These are phyloP conservation scores for Vanessa atalanta DNA, from an alignment of 1,140 invertebrate genomes.

Conservation along the genomic window DNA sequence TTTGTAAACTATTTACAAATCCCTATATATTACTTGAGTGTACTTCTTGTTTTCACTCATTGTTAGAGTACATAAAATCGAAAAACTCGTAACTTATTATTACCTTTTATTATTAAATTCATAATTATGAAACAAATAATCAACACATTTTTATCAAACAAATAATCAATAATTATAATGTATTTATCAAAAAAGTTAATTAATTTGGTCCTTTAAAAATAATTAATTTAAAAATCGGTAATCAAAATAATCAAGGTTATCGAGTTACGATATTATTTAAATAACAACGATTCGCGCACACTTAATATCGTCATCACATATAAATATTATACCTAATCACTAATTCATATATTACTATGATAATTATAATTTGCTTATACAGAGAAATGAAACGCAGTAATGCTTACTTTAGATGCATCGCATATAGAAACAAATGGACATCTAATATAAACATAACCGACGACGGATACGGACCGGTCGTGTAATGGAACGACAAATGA, in stretches of 20 bases:
- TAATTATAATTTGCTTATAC: slow-evolving; percentile 29
- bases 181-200: background rate
- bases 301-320: too few relatives aligned
- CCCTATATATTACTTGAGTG: background rate
- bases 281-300: too few relatives aligned
- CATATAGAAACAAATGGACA: slow-evolving; percentile 33
- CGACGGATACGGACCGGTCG: slow-evolving; percentile 43
- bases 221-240: too few relatives aligned
- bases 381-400: slow-evolving; percentile 24
- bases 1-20: background rate
- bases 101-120: too few relatives aligned
- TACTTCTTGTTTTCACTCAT: background rate
- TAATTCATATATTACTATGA: slow-evolving; percentile 1
- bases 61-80: background rate
- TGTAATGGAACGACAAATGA: slow-evolving; percentile 27
- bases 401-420: background rate
- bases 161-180: background rate
- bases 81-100: background rate
- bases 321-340: too few relatives aligned
- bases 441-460: slow-evolving; percentile 48
- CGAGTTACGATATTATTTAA: too few relatives aligned
- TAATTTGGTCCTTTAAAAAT: background rate
- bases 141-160: background rate
- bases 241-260: too few relatives aligned
- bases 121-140: too few relatives aligned